A percentile compares a stretch with the other conserved stretches of the same genome.
These are phyloP conservation scores for Sander lucioperca DNA, from an alignment of 2,113 vertebrate genomes.

Conservation along the genomic window DNA sequence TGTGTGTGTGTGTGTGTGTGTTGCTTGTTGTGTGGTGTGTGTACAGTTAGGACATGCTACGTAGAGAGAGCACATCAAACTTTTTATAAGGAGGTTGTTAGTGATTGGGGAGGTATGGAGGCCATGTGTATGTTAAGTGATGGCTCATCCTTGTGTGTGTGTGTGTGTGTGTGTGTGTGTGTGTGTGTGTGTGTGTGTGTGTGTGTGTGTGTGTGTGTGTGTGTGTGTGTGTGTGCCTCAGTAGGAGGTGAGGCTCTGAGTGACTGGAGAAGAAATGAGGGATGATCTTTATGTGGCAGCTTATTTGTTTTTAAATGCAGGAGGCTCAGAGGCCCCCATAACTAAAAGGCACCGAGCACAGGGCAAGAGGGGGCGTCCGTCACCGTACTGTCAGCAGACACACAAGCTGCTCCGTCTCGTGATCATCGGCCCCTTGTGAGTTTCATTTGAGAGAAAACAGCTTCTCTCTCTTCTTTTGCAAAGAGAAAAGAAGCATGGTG, in stretches of 20 bases:
- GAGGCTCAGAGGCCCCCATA: conserved; percentile 59
- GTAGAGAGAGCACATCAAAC: conserved; percentile 14
- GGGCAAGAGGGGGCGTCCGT: conserved; percentile 63
- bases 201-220: too few species aligned
- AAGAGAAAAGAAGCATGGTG: conserved; percentile 35
- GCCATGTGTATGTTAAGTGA: conserved; percentile 33
- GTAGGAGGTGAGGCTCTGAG: conserved; percentile 62
- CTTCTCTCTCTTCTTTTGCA: conserved; percentile 21
- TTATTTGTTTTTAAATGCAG: conserved; percentile 84
- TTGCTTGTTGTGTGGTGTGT: conserved; percentile 26
- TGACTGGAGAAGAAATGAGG: conserved; percentile 83
- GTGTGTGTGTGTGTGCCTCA: conserved; percentile 21
- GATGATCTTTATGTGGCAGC: conserved; percentile 84
- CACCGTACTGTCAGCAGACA: conserved; percentile 64
- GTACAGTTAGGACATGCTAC: conserved; percentile 29
- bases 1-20: conserved; percentile 27
- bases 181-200: conserved; percentile 4
- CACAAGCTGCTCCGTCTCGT: conserved; percentile 56
- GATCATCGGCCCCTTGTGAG: conserved; percentile 68
- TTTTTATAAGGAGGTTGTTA: conserved; percentile 43
- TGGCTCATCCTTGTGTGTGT: conserved; percentile 42
- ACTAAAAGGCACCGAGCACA: conserved; percentile 61
- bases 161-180: conserved; percentile 41
- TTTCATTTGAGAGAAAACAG: conserved; percentile 48
- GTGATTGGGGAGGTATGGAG: conserved; percentile 45